Percentiles rank a stretch among this genome's conserved stretches.
phyloP scores from a whole-genome alignment of 2,888 invertebrate species.

The Myopa tessellatipennis region DNA sequence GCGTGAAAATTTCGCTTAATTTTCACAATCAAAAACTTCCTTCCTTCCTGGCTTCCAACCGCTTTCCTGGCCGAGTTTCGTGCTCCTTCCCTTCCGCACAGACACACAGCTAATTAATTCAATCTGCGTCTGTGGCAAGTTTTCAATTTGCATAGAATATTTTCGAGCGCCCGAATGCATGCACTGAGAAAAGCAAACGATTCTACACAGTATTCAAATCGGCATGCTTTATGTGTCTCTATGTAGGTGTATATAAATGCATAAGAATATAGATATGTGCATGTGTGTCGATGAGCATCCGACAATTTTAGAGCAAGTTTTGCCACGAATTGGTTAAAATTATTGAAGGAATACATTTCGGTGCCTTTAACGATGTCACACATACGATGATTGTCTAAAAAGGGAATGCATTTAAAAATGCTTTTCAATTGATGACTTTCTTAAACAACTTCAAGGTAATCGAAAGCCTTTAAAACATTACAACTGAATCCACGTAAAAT shows the following conservation, averaged over 20 bases:
- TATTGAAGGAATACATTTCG: not conserved
- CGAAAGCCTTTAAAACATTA: too few relatives aligned
- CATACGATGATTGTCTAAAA: not conserved
- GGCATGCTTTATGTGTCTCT: not conserved
- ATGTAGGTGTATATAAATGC: not conserved
- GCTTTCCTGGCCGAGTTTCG: not conserved
- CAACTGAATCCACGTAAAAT: too few relatives aligned
- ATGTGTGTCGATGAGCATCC: not conserved
- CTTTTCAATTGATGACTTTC: too few relatives aligned
- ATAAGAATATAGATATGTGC: not conserved
- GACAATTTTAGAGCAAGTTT: not conserved
- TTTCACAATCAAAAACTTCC: not conserved
- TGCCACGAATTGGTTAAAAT: not conserved
- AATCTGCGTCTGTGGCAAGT: constrained; percentile 14
- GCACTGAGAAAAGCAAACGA: not conserved
- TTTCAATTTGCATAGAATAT: constrained; percentile 29
- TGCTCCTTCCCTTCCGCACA: not conserved
- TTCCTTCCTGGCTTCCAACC: not conserved
- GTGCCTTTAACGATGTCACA: not conserved
- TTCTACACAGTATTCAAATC: not conserved
- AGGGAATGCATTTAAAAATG: too few relatives aligned
- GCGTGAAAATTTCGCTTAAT: constrained; percentile 9
- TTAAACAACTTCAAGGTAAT: too few relatives aligned
- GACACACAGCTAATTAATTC: constrained; percentile 14
- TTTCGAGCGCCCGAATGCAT: constrained; percentile 16